phyloP scores from a whole-genome alignment of 2,888 invertebrate species.

The Choreutis nemorana region DNA sequence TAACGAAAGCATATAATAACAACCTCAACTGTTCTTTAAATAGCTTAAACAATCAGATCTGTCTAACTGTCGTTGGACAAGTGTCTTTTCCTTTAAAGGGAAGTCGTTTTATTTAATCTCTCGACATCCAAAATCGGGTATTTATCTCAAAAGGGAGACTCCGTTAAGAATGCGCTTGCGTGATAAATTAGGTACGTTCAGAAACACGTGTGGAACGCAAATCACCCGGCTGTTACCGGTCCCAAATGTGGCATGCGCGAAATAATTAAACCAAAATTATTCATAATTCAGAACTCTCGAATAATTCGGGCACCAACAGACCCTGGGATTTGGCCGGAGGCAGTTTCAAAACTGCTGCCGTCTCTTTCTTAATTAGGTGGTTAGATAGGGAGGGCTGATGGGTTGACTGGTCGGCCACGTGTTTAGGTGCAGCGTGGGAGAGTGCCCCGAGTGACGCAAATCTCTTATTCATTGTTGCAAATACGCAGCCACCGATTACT shows the following conservation, averaged over 20 bases:
- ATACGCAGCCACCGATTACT: constrained; percentile 11
- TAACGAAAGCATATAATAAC: no score
- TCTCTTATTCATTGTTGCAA: constrained; percentile 10
- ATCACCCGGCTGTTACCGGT: constrained; percentile 9
- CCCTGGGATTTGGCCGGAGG: constrained; percentile 41
- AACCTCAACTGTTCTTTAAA: no score
- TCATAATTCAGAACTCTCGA: constrained; percentile 18
- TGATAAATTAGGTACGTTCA: constrained; percentile 14
- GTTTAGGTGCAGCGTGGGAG: constrained; percentile 32
- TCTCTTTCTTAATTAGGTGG: constrained; percentile 14
- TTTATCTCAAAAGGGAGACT: background rate
- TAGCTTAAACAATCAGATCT: no score
- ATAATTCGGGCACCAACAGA: constrained; percentile 19
- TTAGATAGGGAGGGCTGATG: constrained; percentile 22
- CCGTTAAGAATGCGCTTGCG: constrained; percentile 10
- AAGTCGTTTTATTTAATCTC: no score
- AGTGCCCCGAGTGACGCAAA: constrained; percentile 26
- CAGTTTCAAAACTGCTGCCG: constrained; percentile 19
- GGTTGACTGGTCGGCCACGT: background rate
- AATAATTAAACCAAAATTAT: constrained; percentile 18
- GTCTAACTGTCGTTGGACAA: no score
- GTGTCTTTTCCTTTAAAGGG: no score
- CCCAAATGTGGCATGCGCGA: constrained; percentile 20
- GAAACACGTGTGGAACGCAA: constrained; percentile 7
- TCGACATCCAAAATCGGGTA: no score